A percentile compares a stretch with the other conserved stretches of the same genome.
phyloP scores from a whole-genome alignment of 2,113 vertebrate species.

The Pygoscelis adeliae region DNA sequence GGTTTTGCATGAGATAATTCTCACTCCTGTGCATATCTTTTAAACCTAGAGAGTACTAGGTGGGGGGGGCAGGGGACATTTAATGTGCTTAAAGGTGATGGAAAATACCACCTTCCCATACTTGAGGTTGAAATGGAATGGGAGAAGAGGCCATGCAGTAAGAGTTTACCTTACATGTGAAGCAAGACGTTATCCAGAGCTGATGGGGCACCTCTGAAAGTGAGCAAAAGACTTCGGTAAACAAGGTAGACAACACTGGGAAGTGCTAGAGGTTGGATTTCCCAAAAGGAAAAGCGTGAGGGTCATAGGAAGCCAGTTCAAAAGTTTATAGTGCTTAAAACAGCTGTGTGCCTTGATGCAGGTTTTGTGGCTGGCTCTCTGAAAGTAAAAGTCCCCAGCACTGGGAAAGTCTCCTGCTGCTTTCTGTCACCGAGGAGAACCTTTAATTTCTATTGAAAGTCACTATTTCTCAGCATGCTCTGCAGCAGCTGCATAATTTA shows the following conservation, averaged over 20 bases:
- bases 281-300: neutral
- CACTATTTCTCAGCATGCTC: neutral
- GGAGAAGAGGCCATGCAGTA: neutral
- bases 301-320: neutral
- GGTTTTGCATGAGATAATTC: neutral
- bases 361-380: neutral
- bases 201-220: neutral
- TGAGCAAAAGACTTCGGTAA: neutral
- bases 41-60: neutral
- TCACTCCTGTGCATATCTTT: neutral
- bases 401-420: neutral
- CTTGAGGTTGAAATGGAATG: neutral
- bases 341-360: neutral
- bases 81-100: neutral
- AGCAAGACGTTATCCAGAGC: neutral
- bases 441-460: neutral
- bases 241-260: neutral
- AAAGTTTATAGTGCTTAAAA: neutral
- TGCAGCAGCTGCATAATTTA: neutral
- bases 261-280: conserved; percentile 1
- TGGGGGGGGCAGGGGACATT: neutral
- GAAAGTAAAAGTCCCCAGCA: neutral
- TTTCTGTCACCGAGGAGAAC: neutral
- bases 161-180: neutral
- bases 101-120: neutral